Evolutionary conservation across 2,888 invertebrate genomes (phyloP).

Genomic region (Drosophila birchii): DNA sequence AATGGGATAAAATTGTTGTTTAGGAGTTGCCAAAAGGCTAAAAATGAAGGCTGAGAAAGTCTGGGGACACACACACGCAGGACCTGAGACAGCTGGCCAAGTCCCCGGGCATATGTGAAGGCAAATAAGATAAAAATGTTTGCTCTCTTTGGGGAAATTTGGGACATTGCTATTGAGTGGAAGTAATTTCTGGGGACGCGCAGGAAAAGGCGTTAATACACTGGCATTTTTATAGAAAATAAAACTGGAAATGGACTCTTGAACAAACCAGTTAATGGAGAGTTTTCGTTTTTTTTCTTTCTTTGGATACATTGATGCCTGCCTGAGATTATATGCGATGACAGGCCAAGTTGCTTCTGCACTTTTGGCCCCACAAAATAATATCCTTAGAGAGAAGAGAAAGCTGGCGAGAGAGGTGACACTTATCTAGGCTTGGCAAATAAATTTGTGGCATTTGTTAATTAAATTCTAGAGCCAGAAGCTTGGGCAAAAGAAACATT

Average conservation of each 20-base stretch:
- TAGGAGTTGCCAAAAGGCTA: slow-evolving; percentile 3
- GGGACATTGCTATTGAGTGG: slow-evolving; percentile 18
- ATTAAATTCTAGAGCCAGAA: slow-evolving; percentile 65
- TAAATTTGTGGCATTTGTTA: slow-evolving; percentile 52
- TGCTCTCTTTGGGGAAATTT: slow-evolving; percentile 29
- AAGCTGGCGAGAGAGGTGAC: slow-evolving; percentile 4
- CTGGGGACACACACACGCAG: neutral
- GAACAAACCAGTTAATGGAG: slow-evolving; percentile 10
- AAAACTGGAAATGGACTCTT: neutral
- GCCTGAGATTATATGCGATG: neutral
- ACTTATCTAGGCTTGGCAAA: slow-evolving; percentile 21
- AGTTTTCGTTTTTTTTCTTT: too few relatives aligned
- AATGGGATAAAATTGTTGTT: slow-evolving; percentile 22
- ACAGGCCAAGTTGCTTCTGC: neutral
- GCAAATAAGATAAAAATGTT: slow-evolving; percentile 30
- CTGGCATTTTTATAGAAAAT: slow-evolving; percentile 1
- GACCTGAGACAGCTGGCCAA: slow-evolving; percentile 1
- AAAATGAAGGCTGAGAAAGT: neutral
- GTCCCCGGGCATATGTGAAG: slow-evolving; percentile 25
- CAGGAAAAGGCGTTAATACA: slow-evolving; percentile 1
- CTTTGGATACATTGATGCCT: too few relatives aligned
- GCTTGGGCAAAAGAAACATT: neutral
- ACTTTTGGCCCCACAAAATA: slow-evolving; percentile 23
- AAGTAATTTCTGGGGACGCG: slow-evolving; percentile 8
- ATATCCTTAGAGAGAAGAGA: neutral